Percentiles rank a stretch among this genome's conserved stretches.
phyloP scores from a whole-genome alignment of 2,113 vertebrate genomes.

The Pangasianodon gigas region DNA sequence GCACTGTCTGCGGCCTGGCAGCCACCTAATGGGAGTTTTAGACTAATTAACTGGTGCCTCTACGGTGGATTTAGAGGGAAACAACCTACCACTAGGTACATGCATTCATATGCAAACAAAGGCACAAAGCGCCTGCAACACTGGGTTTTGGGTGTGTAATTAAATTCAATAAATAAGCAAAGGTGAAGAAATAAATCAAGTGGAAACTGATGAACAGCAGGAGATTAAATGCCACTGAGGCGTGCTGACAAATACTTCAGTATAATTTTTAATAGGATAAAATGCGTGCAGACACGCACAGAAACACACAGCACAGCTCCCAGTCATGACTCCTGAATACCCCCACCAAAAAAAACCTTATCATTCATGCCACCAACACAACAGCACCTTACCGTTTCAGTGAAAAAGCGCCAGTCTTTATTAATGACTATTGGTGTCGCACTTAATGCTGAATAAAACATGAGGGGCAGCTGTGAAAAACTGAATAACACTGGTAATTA shows the following conservation, averaged over 20 bases:
- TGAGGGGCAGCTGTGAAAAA: conserved; percentile 78
- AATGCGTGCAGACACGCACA: conserved; percentile 13
- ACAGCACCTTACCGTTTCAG: conserved; percentile 52
- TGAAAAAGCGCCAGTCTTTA: conserved; percentile 68
- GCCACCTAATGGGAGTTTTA: conserved; percentile 57
- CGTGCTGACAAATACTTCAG: conserved; percentile 80
- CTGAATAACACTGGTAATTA: conserved; percentile 75
- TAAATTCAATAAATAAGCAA: conserved; percentile 82
- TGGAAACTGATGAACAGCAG: conserved; percentile 80
- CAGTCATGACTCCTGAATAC: conserved; percentile 31
- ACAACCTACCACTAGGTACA: conserved; percentile 42
- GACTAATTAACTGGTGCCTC: conserved; percentile 63
- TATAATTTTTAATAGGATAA: conserved; percentile 71
- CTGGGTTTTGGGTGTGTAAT: conserved; percentile 75
- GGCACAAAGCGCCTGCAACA: conserved; percentile 51
- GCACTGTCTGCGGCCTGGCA: conserved; percentile 61
- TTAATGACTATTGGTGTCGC: conserved; percentile 77
- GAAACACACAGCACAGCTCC: conserved; percentile 24
- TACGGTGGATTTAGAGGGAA: conserved; percentile 37
- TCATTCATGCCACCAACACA: conserved; percentile 40
- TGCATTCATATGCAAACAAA: conserved; percentile 45
- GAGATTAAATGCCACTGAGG: conserved; percentile 81
- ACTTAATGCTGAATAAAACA: conserved; percentile 81
- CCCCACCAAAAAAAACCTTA: conserved; percentile 33
- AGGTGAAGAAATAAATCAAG: conserved; percentile 83